Percentiles rank a stretch among this genome's conserved stretches.
Conservation (phyloP, 2,113 vertebrate genomes). For the Struthio camelus region DNA sequence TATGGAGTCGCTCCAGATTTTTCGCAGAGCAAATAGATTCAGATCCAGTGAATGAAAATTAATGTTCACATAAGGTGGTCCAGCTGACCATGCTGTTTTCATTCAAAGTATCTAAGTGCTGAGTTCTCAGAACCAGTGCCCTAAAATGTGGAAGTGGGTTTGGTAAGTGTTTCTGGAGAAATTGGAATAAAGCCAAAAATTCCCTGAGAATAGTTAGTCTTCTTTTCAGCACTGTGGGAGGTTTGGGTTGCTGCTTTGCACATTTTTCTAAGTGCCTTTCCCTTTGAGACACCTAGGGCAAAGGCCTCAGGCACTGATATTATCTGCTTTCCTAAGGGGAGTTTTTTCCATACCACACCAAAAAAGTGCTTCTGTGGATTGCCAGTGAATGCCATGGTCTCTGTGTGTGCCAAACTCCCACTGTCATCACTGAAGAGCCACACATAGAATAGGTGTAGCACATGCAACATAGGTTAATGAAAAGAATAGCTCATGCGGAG, state of each 20-base stretch:
- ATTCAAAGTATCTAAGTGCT: conserved; percentile 56
- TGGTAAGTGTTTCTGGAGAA: conserved; percentile 51
- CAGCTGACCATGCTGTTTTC: conserved; percentile 55
- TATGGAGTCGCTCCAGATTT: background rate
- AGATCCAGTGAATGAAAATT: conserved; percentile 27
- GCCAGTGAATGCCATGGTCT: background rate
- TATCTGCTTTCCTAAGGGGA: conserved; percentile 53
- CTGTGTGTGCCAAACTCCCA: background rate
- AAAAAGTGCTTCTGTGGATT: background rate
- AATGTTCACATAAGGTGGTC: conserved; percentile 49
- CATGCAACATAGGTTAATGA: background rate
- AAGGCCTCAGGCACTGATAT: conserved; percentile 53
- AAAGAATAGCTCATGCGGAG: background rate
- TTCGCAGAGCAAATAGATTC: conserved; percentile 31
- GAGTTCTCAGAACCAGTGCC: conserved; percentile 55
- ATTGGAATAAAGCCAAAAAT: conserved; percentile 22
- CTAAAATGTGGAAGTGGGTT: conserved; percentile 65
- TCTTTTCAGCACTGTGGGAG: conserved; percentile 66
- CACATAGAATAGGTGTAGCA: background rate
- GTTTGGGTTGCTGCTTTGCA: conserved; percentile 61
- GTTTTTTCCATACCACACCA: conserved; percentile 34
- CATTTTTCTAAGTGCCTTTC: conserved; percentile 63
- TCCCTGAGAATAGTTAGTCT: conserved; percentile 60
- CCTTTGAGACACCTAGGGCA: conserved; percentile 59
- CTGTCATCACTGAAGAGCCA: background rate